phyloP scores from a whole-genome alignment of 2,888 invertebrate genomes.

The Eilema sororculum region DNA sequence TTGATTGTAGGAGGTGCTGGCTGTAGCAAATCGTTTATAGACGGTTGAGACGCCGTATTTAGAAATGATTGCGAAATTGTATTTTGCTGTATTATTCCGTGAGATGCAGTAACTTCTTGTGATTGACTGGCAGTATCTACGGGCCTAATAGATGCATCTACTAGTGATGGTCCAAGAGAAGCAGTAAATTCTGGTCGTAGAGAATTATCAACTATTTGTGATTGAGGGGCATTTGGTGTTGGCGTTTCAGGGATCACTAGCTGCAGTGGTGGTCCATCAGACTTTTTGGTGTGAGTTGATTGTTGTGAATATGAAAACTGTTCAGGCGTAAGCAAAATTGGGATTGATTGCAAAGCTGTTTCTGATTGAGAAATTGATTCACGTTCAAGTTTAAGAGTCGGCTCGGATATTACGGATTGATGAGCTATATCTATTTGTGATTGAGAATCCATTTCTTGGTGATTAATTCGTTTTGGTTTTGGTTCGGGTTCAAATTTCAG shows the following conservation, averaged over 20 bases:
- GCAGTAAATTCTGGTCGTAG: background rate
- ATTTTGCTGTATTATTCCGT: background rate
- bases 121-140: background rate
- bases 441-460: background rate
- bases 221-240: background rate
- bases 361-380: background rate
- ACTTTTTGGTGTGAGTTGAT: background rate
- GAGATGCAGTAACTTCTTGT: background rate
- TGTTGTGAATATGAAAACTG: background rate
- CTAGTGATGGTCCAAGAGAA: background rate
- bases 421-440: background rate
- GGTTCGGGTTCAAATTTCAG: background rate
- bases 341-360: background rate
- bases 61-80: background rate
- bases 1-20: background rate
- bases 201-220: background rate
- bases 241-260: background rate
- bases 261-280: background rate
- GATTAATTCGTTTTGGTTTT: background rate
- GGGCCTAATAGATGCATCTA: no score
- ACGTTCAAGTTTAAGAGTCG: background rate
- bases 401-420: background rate
- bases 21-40: background rate
- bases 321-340: background rate
- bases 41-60: background rate